A percentile compares a stretch with the other conserved stretches of the same genome.
These are phyloP conservation scores for Delia radicum DNA, from an alignment of 1,140 invertebrate genomes.

Conservation along the genomic window DNA sequence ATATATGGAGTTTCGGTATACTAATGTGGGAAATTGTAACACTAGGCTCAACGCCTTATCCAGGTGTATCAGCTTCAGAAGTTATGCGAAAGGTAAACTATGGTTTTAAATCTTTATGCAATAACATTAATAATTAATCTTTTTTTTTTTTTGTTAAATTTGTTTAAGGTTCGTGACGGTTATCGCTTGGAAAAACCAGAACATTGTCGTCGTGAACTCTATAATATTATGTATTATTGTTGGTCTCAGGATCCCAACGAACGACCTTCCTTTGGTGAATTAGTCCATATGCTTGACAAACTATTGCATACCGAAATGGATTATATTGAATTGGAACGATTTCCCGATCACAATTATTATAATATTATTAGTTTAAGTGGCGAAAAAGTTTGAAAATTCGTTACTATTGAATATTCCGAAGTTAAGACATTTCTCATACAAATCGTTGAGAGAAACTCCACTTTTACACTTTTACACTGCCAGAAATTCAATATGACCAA, in stretches of 20 bases:
- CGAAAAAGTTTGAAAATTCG: slow-evolving; percentile 66
- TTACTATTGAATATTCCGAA: too few relatives aligned
- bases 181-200: slow-evolving; percentile 85
- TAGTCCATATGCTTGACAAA: slow-evolving; percentile 76
- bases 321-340: slow-evolving; percentile 88
- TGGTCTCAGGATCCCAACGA: slow-evolving; percentile 81
- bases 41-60: slow-evolving; percentile 86
- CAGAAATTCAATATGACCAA: too few relatives aligned
- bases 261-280: slow-evolving; percentile 76
- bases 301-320: slow-evolving; percentile 85
- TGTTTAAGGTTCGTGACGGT: slow-evolving; percentile 72
- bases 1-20: slow-evolving; percentile 92
- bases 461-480: too few relatives aligned
- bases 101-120: background rate
- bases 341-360: slow-evolving; percentile 93
- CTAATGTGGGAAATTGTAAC: slow-evolving; percentile 94
- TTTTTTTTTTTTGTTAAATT: background rate
- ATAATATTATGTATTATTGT: slow-evolving; percentile 93
- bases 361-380: slow-evolving; percentile 84
- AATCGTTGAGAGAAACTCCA: too few relatives aligned
- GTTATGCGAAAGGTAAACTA: slow-evolving; percentile 72
- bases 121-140: background rate
- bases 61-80: slow-evolving; percentile 79
- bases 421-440: too few relatives aligned
- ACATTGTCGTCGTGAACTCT: slow-evolving; percentile 83